Base-by-base conservation (phyloP, 2,113 vertebrate species). In the Phalacrocorax brasilianus region DNA sequence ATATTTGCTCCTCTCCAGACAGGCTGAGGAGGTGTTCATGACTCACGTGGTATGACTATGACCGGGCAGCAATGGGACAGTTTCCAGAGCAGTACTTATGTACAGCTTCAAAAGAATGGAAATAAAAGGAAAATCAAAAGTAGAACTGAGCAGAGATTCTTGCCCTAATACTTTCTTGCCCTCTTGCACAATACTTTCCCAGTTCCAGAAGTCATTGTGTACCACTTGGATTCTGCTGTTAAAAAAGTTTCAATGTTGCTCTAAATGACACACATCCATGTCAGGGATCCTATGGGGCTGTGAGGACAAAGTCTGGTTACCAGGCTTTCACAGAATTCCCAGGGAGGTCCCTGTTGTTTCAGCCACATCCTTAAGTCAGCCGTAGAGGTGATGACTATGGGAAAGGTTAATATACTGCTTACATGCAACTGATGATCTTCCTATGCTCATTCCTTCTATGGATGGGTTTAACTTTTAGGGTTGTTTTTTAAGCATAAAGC, bases 1-100 rank as follows among this genome's bases (percentile, higher is more conserved):
- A 53, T 89, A 70, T 71, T 88, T 96, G 38, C 49, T 97, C n/a
- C 63, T 90, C 73, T 94, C 95, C 91, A 74, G 79, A 87, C 47
- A 87, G 84, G 85, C 32, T 76, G 80, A 94, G 67, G 90, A 85
- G 62, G 35, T 72, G 79, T 87, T 59, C 50, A 5, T 28, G 61
- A 52, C 35, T 74, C 14, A 32, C 5, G 2, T 23, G 17, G 59
- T n/a, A 27, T 63, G 65, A 30, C 45, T 65, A 47, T 33, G 81
- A 45, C 59, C 7, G 9, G 81, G 42, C 76, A 95, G 81, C 91
- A 91, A 55, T 6, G 23, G 45, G 32, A 49, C 42, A 32, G 53
- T 88, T 96, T 95, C 78, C 77, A 71, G 82, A 92, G 72, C 55
- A 86, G 49, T 52, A 50, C 90, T 63, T 97, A 52, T 81, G 91